phyloP scores from a whole-genome alignment of 2,797 vertebrate genomes.

The Oreortyx pictus region DNA sequence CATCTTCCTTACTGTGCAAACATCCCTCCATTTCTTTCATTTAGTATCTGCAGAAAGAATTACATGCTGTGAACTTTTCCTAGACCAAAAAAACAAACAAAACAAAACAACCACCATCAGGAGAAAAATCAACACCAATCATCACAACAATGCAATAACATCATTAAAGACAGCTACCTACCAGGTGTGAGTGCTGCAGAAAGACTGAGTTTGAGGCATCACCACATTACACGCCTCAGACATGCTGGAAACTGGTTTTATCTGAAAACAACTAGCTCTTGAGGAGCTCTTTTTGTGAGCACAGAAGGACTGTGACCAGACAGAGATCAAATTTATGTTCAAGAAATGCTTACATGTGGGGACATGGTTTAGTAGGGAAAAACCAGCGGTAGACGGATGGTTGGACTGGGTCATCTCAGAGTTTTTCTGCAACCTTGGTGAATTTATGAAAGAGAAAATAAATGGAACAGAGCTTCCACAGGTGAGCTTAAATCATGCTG shows the following conservation, averaged over 20 bases:
- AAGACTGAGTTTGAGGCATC: background rate
- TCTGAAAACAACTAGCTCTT: background rate
- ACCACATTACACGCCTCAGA: background rate
- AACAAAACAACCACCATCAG: background rate
- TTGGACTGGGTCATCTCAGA: too few relatives aligned
- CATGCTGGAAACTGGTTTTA: background rate
- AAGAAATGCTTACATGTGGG: too few relatives aligned
- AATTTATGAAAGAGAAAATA: background rate
- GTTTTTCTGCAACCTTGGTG: too few relatives aligned
- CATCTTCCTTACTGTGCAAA: background rate
- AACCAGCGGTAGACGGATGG: too few relatives aligned
- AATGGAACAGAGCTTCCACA: background rate
- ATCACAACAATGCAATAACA: background rate
- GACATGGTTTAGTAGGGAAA: too few relatives aligned
- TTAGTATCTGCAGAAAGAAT: background rate
- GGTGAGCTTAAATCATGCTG: background rate
- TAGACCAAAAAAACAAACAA: background rate
- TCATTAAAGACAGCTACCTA: background rate
- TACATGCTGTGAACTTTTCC: background rate
- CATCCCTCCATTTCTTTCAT: background rate
- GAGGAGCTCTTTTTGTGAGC: background rate
- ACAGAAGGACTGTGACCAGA: background rate
- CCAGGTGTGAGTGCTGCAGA: background rate
- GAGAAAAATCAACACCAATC: background rate
- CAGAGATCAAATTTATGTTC: background rate